Evolutionary conservation across 1,140 invertebrate species (phyloP), one percentile per base, ranked within the genome.

Genomic region (Heliconius eleuchia): DNA sequence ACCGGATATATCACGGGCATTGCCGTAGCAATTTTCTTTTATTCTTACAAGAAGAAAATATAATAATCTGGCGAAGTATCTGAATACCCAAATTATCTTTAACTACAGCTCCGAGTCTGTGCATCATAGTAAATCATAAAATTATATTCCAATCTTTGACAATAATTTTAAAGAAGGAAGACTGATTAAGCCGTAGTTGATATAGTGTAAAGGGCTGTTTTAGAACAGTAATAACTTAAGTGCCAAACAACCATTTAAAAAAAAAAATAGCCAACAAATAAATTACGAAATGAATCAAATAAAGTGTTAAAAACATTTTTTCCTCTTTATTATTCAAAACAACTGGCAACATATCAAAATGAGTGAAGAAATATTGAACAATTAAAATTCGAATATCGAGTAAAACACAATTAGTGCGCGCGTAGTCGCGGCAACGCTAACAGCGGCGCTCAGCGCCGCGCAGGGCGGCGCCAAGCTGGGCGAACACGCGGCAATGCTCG

Each of bases 401-500:
- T 34, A 2, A 60, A 55, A 71, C 87, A 92, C 74, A 52, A 89
- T 86, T 78, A 90, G 89, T 80, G 87, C 87, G 78, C 87, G 89
- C 27, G 85, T 84, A 76, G 87, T 88, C 79, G 86, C 86, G 76
- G 86, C 86, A 85, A 89, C 87, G 85, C 84, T 88, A 66, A 84
- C 74, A 71, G 88, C 87, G 85, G 92, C 89, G 86, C 87, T 85
- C 76, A 85, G 89, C 87, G 91, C 89, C 82, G 86, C 88, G 86
- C 84, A 75, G 72, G 80, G 89, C 85, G 86, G 86, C 86, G 83
- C 83, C 92, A 94, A 93, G 87, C 94, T 95, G 94, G 94, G 94
- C 89, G 93, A 94, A 81, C 94, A 95, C 92, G 91, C 92, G 82
- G 93, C 95, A 81, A 97, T 97, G 97, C 96, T 97, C 83, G 96